A percentile compares a stretch with the other conserved stretches of the same genome.
These are phyloP conservation scores for Formicarius rufipectus DNA, from an alignment of 2,113 vertebrate species.

Conservation along the genomic window DNA sequence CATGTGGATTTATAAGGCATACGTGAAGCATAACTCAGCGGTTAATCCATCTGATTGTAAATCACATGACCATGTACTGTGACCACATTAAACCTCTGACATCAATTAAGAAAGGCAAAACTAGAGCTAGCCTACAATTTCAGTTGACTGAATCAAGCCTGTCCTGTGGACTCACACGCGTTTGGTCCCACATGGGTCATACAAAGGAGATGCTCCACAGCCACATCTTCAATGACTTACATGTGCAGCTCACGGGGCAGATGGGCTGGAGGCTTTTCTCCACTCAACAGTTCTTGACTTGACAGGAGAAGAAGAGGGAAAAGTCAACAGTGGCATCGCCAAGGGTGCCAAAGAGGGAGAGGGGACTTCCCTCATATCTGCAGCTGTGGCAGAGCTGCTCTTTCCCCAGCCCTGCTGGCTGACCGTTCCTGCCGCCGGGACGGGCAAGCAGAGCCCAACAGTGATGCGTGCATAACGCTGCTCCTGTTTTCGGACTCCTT, in stretches of 20 bases:
- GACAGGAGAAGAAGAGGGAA: background rate
- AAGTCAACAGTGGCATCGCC: background rate
- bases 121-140: conserved; percentile 48
- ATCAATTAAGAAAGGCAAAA: conserved; percentile 13
- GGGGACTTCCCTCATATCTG: background rate
- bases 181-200: conserved; percentile 35
- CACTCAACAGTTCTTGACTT: background rate
- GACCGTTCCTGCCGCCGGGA: background rate
- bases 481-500: background rate
- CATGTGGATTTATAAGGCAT: conserved; percentile 43
- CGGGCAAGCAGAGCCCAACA: fast-evolving
- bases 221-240: conserved; percentile 54
- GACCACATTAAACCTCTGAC: conserved; percentile 66
- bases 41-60: conserved; percentile 51
- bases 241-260: background rate
- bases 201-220: conserved; percentile 21
- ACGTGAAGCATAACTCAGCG: background rate
- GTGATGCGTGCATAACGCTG: background rate
- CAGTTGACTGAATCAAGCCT: conserved; percentile 11
- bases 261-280: background rate
- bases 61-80: conserved; percentile 19
- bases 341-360: background rate
- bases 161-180: background rate
- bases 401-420: background rate
- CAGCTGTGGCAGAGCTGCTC: background rate